Conservation (phyloP, 2,797 vertebrate species). For the Poeciliopsis paucimaculata region DNA sequence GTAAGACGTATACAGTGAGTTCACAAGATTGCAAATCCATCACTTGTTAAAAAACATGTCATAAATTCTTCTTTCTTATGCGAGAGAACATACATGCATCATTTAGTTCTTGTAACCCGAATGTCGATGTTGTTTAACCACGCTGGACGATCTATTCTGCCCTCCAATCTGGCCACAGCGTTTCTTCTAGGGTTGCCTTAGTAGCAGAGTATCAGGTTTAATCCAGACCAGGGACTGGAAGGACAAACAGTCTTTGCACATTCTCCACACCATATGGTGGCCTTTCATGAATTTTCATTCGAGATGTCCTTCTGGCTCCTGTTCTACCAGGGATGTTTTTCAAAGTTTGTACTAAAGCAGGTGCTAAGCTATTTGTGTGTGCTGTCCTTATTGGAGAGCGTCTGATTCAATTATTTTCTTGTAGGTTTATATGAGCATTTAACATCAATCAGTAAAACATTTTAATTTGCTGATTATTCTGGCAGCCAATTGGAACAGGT, state of each 20-base stretch:
- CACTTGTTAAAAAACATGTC: neutral
- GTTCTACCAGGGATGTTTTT: constrained; percentile 60
- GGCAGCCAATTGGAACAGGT: constrained; percentile 20
- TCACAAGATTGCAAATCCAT: neutral
- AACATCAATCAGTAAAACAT: constrained; percentile 56
- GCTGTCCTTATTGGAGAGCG: constrained; percentile 57
- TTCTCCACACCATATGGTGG: constrained; percentile 79
- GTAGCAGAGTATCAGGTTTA: constrained; percentile 81
- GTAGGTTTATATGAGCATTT: constrained; percentile 45
- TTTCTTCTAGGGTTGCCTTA: constrained; percentile 77
- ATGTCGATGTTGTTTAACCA: constrained; percentile 49
- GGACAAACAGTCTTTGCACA: constrained; percentile 74
- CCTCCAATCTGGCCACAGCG: constrained; percentile 68
- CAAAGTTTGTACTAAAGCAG: constrained; percentile 58
- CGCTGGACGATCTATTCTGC: constrained; percentile 44
- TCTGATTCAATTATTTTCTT: constrained; percentile 45
- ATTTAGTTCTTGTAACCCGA: constrained; percentile 25
- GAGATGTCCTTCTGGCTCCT: constrained; percentile 45
- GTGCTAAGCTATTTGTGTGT: constrained; percentile 65
- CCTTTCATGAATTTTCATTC: constrained; percentile 75
- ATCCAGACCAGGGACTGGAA: constrained; percentile 60
- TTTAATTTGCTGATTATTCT: constrained; percentile 57
- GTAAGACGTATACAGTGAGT: neutral
- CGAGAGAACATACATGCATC: neutral
- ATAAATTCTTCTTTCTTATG: neutral